Conservation (phyloP, 2,797 vertebrate species). For the Ctenosaura bakeri region DNA sequence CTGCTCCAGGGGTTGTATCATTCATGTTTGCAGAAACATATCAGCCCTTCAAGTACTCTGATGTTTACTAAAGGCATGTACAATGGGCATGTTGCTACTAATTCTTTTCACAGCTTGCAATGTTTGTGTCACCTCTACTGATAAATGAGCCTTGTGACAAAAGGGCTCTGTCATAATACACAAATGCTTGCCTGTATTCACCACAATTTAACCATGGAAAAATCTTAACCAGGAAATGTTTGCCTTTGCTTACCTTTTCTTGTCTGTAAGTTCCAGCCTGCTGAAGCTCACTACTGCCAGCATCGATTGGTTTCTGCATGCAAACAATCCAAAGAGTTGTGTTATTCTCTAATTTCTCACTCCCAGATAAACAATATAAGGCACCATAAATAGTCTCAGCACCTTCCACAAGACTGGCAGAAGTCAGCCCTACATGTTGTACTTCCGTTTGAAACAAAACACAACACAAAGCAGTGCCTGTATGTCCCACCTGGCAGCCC, state of each 20-base stretch:
- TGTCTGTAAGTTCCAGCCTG: slow-evolving; percentile 21
- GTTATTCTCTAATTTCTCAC: neutral
- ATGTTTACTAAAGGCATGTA: neutral
- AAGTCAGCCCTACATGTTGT: neutral
- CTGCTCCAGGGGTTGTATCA: neutral
- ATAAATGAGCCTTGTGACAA: neutral
- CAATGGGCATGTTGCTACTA: neutral
- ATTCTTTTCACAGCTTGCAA: neutral
- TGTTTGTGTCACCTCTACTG: neutral
- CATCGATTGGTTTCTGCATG: slow-evolving; percentile 30
- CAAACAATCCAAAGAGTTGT: slow-evolving; percentile 8
- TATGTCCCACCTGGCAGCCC: neutral
- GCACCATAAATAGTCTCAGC: neutral
- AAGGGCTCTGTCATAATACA: neutral
- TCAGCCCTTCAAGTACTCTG: neutral
- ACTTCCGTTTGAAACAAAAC: neutral
- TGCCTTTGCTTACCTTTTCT: slow-evolving; percentile 39
- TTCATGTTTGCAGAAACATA: neutral
- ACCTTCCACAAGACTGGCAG: neutral
- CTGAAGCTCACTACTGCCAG: slow-evolving; percentile 5
- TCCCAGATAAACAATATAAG: neutral
- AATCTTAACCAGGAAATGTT: neutral
- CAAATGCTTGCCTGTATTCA: neutral
- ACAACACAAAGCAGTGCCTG: neutral
- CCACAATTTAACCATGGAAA: neutral